These are phyloP conservation scores for Nemoura dubitans DNA, from an alignment of 2,888 invertebrate genomes.

Conservation along the genomic window DNA sequence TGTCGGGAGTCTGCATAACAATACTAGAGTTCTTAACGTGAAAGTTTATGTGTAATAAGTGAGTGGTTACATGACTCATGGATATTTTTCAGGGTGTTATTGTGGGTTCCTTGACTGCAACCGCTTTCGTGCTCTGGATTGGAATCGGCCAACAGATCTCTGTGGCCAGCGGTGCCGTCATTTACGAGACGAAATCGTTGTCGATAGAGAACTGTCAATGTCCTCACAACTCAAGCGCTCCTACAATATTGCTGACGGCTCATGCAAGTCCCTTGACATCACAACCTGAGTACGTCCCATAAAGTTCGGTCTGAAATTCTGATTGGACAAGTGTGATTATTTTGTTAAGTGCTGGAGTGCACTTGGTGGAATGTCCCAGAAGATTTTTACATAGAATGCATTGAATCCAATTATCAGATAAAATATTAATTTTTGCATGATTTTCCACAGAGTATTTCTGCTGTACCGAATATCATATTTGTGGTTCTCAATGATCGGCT, in stretches of 20 bases:
- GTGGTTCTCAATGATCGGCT: conserved; percentile 89
- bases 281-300: conserved; percentile 35
- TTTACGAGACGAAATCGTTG: conserved; percentile 61
- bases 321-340: too few relatives aligned
- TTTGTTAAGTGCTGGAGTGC: neutral
- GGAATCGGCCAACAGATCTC: conserved; percentile 75
- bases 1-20: too few relatives aligned
- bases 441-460: conserved; percentile 50
- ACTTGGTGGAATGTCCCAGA: neutral
- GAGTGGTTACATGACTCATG: too few relatives aligned
- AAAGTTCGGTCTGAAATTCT: conserved; percentile 47
- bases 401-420: too few relatives aligned
- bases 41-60: too few relatives aligned
- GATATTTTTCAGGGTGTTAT: conserved; percentile 70
- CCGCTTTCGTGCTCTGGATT: conserved; percentile 69
- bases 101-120: conserved; percentile 69
- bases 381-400: neutral
- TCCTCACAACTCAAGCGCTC: conserved; percentile 57
- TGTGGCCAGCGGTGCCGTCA: conserved; percentile 61
- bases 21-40: too few relatives aligned
- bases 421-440: too few relatives aligned
- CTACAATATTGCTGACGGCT: neutral
- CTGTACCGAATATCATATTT: conserved; percentile 85
- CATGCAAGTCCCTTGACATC: conserved; percentile 35
- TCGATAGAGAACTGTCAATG: conserved; percentile 66